Evolutionary conservation across 1,140 invertebrate genomes (phyloP), one percentile per base, ranked within the genome.

Genomic region (Aphidius gifuensis): DNA sequence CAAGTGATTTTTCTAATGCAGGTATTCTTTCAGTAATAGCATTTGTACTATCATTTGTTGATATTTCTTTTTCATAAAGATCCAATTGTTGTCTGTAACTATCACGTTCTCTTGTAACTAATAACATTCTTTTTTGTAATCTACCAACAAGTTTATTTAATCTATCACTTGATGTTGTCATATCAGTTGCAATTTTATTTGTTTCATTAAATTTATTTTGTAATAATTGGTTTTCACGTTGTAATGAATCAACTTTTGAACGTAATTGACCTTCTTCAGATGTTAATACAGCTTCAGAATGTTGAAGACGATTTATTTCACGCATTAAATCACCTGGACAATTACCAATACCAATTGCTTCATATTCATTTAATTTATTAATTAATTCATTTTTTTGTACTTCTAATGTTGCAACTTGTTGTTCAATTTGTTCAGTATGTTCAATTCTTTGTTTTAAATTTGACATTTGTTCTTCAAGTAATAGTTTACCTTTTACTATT

Each of bases 11-110:
- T 69, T 81, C 79, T 21, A 81, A 61, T 11, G 70, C 68, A 9
- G 71, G 66, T 47, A 79, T 73, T 61, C 79, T 71, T 23, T 80
- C 78, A 5, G 56, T 67, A 48, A 72, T 61, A 2, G 62, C 54
- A 46, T 65, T 75, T 11, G 64, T 72, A 16, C 50, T 57, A 8
- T 77, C 78, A 5, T 71, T 49, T 5, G 65, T 69, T 61, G 90
- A 90, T 60, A 89, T 78, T 77, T 93, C 92, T 71, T 88, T 90
- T 74, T 94, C 92, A 69, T 92, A 93, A 43, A 89, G 87, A 66
- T 92, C 90, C 44, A 93, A 72, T 64, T 93, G 87, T 60, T 87
- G 85, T 65, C 90, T 86, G 67, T 84, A 86, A 66, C 87, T 89
- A 68, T 94, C 92, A 56, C 92, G 81, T 74, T 92, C 90, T 56